Evolutionary conservation across 2,888 invertebrate genomes (phyloP).

Genomic region (Capitulum mitella): DNA sequence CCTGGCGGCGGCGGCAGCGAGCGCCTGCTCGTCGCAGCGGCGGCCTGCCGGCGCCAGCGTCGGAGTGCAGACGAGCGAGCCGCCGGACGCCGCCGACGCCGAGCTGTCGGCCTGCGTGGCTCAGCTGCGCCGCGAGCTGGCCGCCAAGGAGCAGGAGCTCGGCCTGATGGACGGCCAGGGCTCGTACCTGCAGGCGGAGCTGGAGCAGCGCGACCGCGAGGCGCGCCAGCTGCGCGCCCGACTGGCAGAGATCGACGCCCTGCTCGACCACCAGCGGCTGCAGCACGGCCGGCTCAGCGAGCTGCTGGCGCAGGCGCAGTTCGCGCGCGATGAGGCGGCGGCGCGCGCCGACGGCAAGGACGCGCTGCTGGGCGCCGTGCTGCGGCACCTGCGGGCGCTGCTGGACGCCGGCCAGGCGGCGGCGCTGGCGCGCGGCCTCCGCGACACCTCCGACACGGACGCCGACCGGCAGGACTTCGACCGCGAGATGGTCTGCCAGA

Average conservation of each 20-base stretch:
- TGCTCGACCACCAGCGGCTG: conserved; percentile 19
- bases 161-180: conserved; percentile 5
- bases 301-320: conserved; percentile 17
- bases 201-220: conserved; percentile 23
- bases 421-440: not conserved
- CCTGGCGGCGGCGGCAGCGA: not conserved
- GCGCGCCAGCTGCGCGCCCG: not conserved
- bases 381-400: not conserved
- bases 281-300: conserved; percentile 11
- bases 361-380: not conserved
- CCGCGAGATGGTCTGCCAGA: conserved; percentile 11
- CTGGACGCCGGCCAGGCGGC: not conserved
- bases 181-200: conserved; percentile 13
- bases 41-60: not conserved
- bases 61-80: too few relatives aligned
- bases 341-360: conserved; percentile 2
- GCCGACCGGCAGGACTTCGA: conserved; percentile 13
- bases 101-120: not conserved
- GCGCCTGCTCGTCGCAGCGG: not conserved
- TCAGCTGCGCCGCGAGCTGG: not conserved
- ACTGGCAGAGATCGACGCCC: not conserved
- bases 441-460: not conserved
- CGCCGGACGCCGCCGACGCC: not conserved
- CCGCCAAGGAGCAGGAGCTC: conserved; percentile 15
- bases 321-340: not conserved